phyloP scores from a whole-genome alignment of 2,888 invertebrate species.

The Marasmarcha lunaedactyla region DNA sequence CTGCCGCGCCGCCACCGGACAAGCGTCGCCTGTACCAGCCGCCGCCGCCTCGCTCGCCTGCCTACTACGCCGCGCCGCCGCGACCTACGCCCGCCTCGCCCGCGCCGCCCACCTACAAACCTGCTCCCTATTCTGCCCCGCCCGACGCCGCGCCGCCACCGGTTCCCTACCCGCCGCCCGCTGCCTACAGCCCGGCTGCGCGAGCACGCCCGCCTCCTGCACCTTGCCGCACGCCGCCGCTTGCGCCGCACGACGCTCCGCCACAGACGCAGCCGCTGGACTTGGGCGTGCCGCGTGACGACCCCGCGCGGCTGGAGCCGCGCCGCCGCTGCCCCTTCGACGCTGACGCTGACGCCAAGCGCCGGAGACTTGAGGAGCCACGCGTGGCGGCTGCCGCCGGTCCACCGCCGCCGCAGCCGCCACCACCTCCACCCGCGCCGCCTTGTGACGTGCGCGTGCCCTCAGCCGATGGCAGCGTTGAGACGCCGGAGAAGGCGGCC shows the following conservation, averaged over 20 bases:
- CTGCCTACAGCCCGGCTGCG: conserved; percentile 60
- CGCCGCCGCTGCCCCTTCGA: conserved; percentile 73
- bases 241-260: conserved; percentile 45
- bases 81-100: conserved; percentile 82
- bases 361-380: conserved; percentile 76
- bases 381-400: conserved; percentile 79
- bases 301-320: conserved; percentile 70
- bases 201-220: conserved; percentile 74
- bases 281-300: conserved; percentile 77
- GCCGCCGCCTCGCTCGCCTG: conserved; percentile 49
- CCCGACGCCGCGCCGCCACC: conserved; percentile 46
- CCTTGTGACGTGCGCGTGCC: conserved; percentile 68
- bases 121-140: conserved; percentile 45
- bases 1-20: conserved; percentile 38
- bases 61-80: conserved; percentile 59
- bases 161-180: conserved; percentile 41
- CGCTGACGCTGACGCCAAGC: conserved; percentile 66
- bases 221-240: conserved; percentile 54
- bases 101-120: conserved; percentile 73
- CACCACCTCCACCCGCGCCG: conserved; percentile 56
- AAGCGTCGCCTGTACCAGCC: conserved; percentile 52
- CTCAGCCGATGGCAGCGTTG: conserved; percentile 72
- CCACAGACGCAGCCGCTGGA: conserved; percentile 85
- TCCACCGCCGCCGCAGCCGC: conserved; percentile 66
- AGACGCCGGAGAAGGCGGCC: conserved; percentile 63